A percentile compares a stretch with the other conserved stretches of the same genome.
Conservation (phyloP, 2,113 vertebrate genomes). For the Eudorcas thomsonii region DNA sequence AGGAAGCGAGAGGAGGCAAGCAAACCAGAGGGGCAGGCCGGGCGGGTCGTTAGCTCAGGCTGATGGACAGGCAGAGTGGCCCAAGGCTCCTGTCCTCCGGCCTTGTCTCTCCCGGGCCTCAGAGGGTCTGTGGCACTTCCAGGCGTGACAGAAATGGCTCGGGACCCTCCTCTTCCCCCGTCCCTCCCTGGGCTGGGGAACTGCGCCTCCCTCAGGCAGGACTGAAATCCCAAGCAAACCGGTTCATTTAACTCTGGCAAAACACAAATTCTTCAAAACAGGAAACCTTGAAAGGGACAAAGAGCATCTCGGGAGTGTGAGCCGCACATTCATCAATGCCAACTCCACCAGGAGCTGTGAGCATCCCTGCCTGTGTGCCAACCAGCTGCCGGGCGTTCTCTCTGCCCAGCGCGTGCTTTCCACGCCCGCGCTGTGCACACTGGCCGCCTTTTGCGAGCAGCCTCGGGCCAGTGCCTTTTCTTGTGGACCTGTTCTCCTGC, state of each 20-base stretch:
- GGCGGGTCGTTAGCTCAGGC: background rate
- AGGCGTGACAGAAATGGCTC: background rate
- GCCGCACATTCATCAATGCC: background rate
- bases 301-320: background rate
- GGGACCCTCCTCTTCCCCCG: background rate
- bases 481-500: background rate
- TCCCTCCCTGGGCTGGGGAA: background rate
- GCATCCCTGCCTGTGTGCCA: accelerated
- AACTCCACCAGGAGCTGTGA: background rate
- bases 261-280: conserved; percentile 37
- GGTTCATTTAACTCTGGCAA: background rate
- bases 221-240: background rate
- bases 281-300: background rate
- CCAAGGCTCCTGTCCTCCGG: background rate
- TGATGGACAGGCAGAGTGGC: background rate
- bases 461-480: background rate
- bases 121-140: background rate
- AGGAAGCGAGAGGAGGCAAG: conserved; percentile 24
- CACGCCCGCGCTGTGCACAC: accelerated
- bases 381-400: accelerated
- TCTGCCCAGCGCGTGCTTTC: accelerated
- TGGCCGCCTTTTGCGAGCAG: background rate
- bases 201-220: background rate
- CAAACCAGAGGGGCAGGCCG: background rate
- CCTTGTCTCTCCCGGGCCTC: background rate